Base-by-base conservation (phyloP, 2,888 invertebrate species). In the Iphiclides podalirius region DNA sequence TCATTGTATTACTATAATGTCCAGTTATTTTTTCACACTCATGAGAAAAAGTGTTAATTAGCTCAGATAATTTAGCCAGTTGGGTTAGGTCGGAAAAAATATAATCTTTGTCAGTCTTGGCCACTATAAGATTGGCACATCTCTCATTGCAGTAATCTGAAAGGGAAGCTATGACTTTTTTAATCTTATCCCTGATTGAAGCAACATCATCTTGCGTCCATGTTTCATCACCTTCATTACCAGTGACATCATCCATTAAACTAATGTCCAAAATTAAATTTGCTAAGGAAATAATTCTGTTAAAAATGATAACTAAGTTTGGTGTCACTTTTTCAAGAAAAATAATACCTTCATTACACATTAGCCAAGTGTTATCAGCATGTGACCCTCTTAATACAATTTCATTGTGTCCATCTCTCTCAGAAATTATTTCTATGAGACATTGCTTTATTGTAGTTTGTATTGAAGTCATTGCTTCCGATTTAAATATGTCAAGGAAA, bases 121-220 rank as follows among this genome's bases (percentile, higher is more conserved):
- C 94, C 38, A 94, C 93, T 50, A 98, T 92, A 47, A 98, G 90
- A 77, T 96, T 95, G 49, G 96, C 96, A 80, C 97, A 94, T 57
- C 97, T 90, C 72, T 98, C 98, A 77, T 98, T 96, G 61, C 97
- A 96, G 72, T 95, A 96, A 81, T 97, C 96, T 74, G 96, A 96
- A 35, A 97, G 92, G n/a, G 94, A 93, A 33, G 91, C 90, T 39
- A 97, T 87, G 72, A 97, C 90, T 65, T 96, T 95, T 54, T 91
- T 91, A 40, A 98, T 81, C 74, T 94, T 94, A 8, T 90, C 89
- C 53, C 91, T 91, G 4, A 96, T 92, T 52, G 92, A 90, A 44
- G 78, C 75, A 61, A 95, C 90, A 67, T 97, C 96, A 17, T 91
- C 91, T 9, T 90, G 78, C 0, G 92, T 91, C 60, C 97, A 90